Evolutionary conservation across 2,113 vertebrate genomes (phyloP), one percentile per base, ranked within the genome.

Genomic region (Melanocharis versteri): DNA sequence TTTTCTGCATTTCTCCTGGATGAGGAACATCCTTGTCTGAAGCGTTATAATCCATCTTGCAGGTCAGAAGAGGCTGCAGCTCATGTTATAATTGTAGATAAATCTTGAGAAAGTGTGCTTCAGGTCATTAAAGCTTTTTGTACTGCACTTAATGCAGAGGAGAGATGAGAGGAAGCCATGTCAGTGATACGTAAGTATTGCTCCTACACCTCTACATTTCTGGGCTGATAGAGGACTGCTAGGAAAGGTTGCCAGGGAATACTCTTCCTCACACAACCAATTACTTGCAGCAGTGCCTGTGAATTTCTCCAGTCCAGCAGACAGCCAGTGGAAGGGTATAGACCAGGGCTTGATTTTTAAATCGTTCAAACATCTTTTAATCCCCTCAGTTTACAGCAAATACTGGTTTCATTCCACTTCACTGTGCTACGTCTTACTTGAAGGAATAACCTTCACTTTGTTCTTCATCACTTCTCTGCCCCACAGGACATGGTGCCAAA

Each of bases 401-500:
- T 96, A 96, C 89, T 96, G 89, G 75, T 95, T 97, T 97, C 57
- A 91, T 96, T 96, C 35, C 47, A 77, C 57, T 97, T 94, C 30
- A 26, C 26, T 77, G 83, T 84, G 31, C 51, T 64, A 53, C 57
- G 61, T 89, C 78, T 97, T 95, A 70, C 89, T 95, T 83, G 89
- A 91, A 94, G 50, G 70, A 94, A 96, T 94, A 95, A 97, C 94
- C 83, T 96, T 97, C 61, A 45, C 16, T 77, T 96, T 93, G 33
- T 79, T 66, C 30, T 40, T 85, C 48, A 93, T 87, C 39, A 57
- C 14, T 71, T 86, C 84, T 87, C 78, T 96, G 54, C 54, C 80
- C n/a, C 17, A 53, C 48, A 83, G 56, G 35, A 57, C 56, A 80
- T 64, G 28, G 39, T 84, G 21, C 33, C 92, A 84, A 94, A 96